These are phyloP conservation scores for Styela clava DNA, from an alignment of 23 tunicate species.

Conservation along the genomic window DNA sequence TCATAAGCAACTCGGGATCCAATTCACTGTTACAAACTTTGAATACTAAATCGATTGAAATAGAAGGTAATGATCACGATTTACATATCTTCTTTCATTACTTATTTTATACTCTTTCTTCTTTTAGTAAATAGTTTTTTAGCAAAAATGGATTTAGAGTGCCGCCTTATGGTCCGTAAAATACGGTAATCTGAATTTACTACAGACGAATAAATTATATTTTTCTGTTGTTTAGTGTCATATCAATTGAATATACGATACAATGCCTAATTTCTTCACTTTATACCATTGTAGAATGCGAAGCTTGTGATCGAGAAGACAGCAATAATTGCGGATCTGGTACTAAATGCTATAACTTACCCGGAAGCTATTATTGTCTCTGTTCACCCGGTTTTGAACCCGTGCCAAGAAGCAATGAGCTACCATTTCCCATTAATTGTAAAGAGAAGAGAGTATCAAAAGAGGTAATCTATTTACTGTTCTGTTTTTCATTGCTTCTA, in stretches of 20 bases:
- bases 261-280: too few relatives aligned
- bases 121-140: too few relatives aligned
- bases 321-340: slow-evolving; percentile 8
- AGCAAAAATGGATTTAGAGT: too few relatives aligned
- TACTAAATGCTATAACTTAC: slow-evolving; percentile 48
- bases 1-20: not conserved
- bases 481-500: too few relatives aligned
- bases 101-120: too few relatives aligned
- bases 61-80: not conserved
- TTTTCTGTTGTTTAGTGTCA: too few relatives aligned
- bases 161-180: too few relatives aligned
- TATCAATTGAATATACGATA: too few relatives aligned
- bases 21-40: not conserved
- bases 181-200: too few relatives aligned
- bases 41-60: not conserved
- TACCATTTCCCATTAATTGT: not conserved
- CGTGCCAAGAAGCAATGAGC: not conserved
- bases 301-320: slow-evolving; percentile 25
- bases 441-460: not conserved
- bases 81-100: too few relatives aligned
- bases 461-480: too few relatives aligned
- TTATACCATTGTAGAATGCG: slow-evolving; percentile 46
- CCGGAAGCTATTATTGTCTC: slow-evolving; percentile 66
- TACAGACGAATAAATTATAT: too few relatives aligned
- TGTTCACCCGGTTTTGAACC: slow-evolving; percentile 42